A percentile compares a stretch with the other conserved stretches of the same genome.
Evolutionary conservation across 2,113 vertebrate genomes (phyloP).

Genomic region (Muntiacus muntjak): DNA sequence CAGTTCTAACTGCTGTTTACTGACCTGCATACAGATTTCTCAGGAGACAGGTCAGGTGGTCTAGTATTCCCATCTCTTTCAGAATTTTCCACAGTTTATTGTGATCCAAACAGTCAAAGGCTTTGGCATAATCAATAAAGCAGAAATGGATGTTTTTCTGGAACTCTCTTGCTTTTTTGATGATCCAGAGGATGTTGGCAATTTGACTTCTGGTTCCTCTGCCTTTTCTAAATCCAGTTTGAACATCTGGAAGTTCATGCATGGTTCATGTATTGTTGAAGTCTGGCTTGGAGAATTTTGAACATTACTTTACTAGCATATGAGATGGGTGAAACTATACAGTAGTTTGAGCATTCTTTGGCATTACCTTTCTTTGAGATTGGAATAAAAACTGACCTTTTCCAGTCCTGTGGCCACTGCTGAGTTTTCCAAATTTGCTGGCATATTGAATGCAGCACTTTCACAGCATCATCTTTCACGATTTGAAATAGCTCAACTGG

Average conservation of each 20-base stretch:
- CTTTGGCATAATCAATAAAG: too few species aligned
- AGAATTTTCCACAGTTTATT: too few species aligned
- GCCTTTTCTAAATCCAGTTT: background rate
- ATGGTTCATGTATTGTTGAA: background rate
- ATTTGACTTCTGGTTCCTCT: background rate
- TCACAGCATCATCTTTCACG: background rate
- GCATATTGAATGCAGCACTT: background rate
- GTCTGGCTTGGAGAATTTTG: background rate
- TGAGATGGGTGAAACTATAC: too few species aligned
- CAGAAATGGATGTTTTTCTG: too few species aligned
- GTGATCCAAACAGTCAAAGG: too few species aligned
- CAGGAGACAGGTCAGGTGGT: too few species aligned
- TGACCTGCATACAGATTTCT: too few species aligned
- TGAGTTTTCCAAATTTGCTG: background rate
- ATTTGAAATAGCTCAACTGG: too few species aligned
- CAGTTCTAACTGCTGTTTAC: too few species aligned
- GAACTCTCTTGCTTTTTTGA: background rate
- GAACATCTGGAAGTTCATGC: background rate
- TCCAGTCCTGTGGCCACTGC: background rate
- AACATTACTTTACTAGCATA: background rate
- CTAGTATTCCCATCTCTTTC: too few species aligned
- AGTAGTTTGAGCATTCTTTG: background rate
- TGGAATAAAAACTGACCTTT: background rate
- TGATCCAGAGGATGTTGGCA: background rate
- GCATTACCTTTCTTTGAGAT: background rate